These are phyloP conservation scores for Lasiurus borealis DNA, from an alignment of 2,113 vertebrate genomes.

Conservation along the genomic window DNA sequence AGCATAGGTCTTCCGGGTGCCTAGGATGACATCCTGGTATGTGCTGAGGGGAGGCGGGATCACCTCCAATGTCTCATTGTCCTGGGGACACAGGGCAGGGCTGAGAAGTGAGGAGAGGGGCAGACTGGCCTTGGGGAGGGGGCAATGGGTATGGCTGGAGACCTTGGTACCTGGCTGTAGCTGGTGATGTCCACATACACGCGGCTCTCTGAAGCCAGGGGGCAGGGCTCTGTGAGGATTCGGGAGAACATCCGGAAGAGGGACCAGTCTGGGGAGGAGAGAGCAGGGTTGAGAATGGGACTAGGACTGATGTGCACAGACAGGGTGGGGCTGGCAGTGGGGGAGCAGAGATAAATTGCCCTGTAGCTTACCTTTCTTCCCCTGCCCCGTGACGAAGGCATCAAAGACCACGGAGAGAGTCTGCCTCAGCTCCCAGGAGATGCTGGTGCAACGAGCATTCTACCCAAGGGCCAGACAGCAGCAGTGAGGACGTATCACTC, in stretches of 20 bases:
- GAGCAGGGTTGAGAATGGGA: not conserved
- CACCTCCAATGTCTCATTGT: slow-evolving; percentile 93
- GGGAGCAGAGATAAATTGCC: not conserved
- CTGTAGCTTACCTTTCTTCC: slow-evolving; percentile 91
- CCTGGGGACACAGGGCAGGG: slow-evolving; percentile 84
- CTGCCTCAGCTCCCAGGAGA: slow-evolving; percentile 97
- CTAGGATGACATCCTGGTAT: slow-evolving; percentile 91
- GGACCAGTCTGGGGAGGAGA: slow-evolving; percentile 93
- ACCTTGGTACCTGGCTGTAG: slow-evolving; percentile 89
- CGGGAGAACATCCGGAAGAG: slow-evolving; percentile 98
- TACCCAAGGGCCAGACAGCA: slow-evolving; percentile 65
- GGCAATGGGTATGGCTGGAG: not conserved
- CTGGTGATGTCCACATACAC: slow-evolving; percentile 95
- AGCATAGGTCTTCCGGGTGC: slow-evolving; percentile 92
- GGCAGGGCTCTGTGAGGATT: slow-evolving; percentile 96
- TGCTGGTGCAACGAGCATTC: slow-evolving; percentile 90
- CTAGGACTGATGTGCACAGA: too few relatives aligned
- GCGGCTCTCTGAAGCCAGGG: slow-evolving; percentile 95
- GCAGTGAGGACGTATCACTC: not conserved
- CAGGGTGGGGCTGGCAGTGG: rapidly evolving
- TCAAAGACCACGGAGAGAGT: slow-evolving; percentile 97
- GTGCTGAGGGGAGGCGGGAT: slow-evolving; percentile 88
- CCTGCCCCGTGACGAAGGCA: slow-evolving; percentile 91
- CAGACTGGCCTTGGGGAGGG: not conserved
- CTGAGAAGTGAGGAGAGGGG: slow-evolving; percentile 57